phyloP scores from a whole-genome alignment of 2,797 vertebrate genomes.

The Sus cebifrons region DNA sequence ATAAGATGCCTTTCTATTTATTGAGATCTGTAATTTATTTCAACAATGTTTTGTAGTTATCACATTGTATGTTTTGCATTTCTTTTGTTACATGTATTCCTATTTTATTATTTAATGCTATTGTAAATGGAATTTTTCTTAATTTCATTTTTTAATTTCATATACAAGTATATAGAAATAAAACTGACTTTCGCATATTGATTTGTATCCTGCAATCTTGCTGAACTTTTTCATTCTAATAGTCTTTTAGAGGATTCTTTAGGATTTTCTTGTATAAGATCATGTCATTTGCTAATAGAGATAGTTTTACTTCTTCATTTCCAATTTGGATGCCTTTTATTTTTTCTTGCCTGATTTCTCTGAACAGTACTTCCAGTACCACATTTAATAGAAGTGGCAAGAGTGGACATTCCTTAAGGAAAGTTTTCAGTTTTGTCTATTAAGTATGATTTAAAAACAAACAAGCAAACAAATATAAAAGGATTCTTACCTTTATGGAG shows the following conservation, averaged over 20 bases:
- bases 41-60: background rate
- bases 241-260: background rate
- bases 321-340: background rate
- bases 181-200: background rate
- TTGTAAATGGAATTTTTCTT: background rate
- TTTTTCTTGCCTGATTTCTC: background rate
- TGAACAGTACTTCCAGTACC: background rate
- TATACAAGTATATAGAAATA: background rate
- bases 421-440: background rate
- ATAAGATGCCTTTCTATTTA: background rate
- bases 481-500: background rate
- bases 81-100: too few species aligned
- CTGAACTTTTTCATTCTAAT: background rate
- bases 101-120: background rate
- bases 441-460: background rate
- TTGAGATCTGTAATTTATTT: background rate
- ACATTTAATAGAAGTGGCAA: background rate
- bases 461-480: background rate
- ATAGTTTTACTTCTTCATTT: background rate
- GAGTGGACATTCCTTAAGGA: background rate
- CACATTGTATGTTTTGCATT: background rate
- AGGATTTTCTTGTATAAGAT: background rate
- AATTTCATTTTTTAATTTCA: background rate
- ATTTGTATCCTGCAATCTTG: background rate
- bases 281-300: background rate